Base-by-base conservation (phyloP, 2,797 vertebrate species). In the Pseudocheirus occidentalis region DNA sequence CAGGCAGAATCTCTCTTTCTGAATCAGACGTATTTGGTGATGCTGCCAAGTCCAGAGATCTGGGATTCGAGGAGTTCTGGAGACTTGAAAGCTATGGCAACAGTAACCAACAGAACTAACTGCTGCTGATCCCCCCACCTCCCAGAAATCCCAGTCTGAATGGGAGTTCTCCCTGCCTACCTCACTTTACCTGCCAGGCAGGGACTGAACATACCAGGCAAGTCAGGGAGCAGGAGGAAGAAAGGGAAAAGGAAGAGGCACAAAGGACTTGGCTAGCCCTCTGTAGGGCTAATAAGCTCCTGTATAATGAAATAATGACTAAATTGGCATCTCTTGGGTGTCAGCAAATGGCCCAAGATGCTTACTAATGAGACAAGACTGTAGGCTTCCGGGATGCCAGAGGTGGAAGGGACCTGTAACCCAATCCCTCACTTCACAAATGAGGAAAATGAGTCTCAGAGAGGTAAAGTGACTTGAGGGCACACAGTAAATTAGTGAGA, bases 1-100 rank as follows among this genome's bases (percentile, higher is more conserved):
- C 73, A 94, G 96, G 94, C 89, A 92, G 93, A 24, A 66, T 89
- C 90, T 93, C 91, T 52, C 28, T 96, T 95, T 91, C 0, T 0
- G 87, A 94, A 93, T 93, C 31, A 95, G 93, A 81, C 16, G 18
- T 0, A 9, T 57, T 59, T 0, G 5, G n/a, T 0, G 21, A 31
- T 34, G 92, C 40, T 40, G 59, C 91, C 14, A 58, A 31, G 14
- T 53, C 56, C 50, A 66, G 55, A 1, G n/a, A 91, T 24, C 34
- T 10, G 91, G 66, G 89, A 27, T 87, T 27, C 50, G 0, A 21
- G 9, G 6, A 27, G 14, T 10, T 55, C 66, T 93, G 81, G 73
- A 93, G 4, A 53, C 2, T n/a, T 0, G 91, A 97, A 81, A 87
- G 87, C 13, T 21, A 46, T 87, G 73, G 28, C 50, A 94, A 90